Conservation (phyloP, 2,797 vertebrate genomes). For the Xenops minutus region DNA sequence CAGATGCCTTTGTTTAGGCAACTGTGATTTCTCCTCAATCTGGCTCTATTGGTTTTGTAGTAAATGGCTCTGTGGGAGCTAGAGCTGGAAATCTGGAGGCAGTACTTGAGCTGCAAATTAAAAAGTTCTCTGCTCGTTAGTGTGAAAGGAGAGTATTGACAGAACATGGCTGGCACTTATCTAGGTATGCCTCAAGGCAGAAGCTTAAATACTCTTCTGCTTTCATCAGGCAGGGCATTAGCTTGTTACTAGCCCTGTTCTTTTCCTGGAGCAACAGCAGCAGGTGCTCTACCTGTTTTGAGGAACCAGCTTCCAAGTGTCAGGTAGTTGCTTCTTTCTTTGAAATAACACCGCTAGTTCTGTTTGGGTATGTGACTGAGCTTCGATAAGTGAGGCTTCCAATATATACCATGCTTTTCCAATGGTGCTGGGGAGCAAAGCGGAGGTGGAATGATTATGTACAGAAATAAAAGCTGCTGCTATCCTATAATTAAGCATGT, state of each 20-base stretch:
- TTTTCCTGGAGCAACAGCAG: not conserved
- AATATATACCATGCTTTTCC: not conserved
- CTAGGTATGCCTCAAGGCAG: not conserved
- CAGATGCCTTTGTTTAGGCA: not conserved
- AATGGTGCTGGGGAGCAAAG: not conserved
- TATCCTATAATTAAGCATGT: not conserved
- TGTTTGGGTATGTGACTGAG: not conserved
- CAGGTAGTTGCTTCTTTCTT: not conserved
- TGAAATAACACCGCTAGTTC: not conserved
- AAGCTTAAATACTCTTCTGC: not conserved
- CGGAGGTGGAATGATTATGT: not conserved
- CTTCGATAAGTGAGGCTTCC: not conserved
- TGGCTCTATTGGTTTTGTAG: not conserved
- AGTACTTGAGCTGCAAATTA: not conserved
- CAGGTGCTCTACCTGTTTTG: not conserved
- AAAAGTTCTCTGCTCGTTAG: not conserved
- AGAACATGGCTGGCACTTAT: not conserved
- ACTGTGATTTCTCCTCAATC: not conserved
- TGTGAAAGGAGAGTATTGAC: not conserved
- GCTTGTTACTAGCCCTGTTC: not conserved
- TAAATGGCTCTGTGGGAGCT: not conserved
- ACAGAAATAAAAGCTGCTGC: not conserved
- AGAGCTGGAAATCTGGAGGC: not conserved
- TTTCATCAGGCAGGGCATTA: not conserved
- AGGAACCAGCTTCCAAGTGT: not conserved